Evolutionary conservation across 2,113 vertebrate genomes (phyloP), one percentile per base, ranked within the genome.

Genomic region (Cryptotis parvus): DNA sequence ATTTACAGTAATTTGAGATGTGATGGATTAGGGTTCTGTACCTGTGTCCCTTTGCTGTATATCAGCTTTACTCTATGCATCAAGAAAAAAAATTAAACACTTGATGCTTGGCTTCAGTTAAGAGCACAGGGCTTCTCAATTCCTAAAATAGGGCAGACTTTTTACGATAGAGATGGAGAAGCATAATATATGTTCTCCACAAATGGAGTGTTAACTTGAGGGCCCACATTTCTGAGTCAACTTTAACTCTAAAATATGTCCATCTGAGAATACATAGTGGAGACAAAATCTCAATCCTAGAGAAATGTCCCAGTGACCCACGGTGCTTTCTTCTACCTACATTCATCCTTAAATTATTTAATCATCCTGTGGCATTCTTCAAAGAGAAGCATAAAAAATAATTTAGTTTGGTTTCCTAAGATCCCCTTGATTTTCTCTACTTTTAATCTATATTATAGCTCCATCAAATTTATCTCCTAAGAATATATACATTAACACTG

Each of bases 61-160:
- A 70, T 49, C 45, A 84, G 55, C 72, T 14, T 87, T 72, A 63
- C 77, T 31, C 49, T 84, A 58, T 77, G 39, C 72, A 68, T 61
- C 22, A 63, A 91, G 16, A 87, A 35, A 94, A 91, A 81, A 94
- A 91, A 81, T 68, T 89, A 9, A 58, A n/a, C 2, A 79, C 84
- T 69, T 49, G 61, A 61, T 12, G 85, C 26, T 77, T 84, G 24
- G 70, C 20, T 41, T 14, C 26, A 92, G 22, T 27, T 39, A 76
- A 12, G 55, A 94, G 16, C 33, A 55, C 9, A 52, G 35, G 26
- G 45, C 61, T 84, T 74, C 61, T 45, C 1, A 15, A 35, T 69
- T 72, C 15, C 74, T 55, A 22, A 89, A 79, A 73, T 9, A 86
- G 12, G 22, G 10, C 1, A 63, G 31, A 9, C 16, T 41, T 73